Evolutionary conservation across 2,888 invertebrate genomes (phyloP), one percentile per base, ranked within the genome.

Genomic region (Eristalinus aeneus): DNA sequence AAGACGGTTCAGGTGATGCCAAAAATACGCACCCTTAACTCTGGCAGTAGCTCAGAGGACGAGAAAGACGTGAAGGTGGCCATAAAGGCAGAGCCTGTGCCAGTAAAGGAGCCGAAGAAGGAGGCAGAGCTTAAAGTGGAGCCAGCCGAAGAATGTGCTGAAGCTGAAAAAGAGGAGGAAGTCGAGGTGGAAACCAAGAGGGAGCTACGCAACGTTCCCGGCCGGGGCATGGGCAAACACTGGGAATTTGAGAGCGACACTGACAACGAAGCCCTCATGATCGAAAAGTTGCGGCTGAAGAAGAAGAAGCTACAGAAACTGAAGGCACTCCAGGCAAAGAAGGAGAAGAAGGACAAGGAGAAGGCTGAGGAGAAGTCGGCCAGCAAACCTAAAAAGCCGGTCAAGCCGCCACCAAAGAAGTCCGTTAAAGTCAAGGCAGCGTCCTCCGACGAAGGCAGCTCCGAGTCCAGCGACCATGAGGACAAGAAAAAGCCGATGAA

Each of bases 151-250:
- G 58, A 84, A 56, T 36, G 12, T 27, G 16, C 34, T 2, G 82
- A 73, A 11, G 23, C 56, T 0, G 87, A 87, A 68, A 89, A 89
- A 68, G 87, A 88, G 22, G 91, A 90, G 31, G 88, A 89, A 53
- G 88, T 89, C 0, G 89, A 89, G 23, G 89, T 89, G 10, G 90
- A 91, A 75, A 91, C 90, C 9, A 94, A 93, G 75, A 93, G 96
- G 89, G 94, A 94, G 80, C 90, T 96, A 89, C 93, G 97, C 36
- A 95, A 95, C 73, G 96, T 95, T 5, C 96, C 96, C 0, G 97
- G 97, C 0, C 93, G 97, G 75, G 97, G 96, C 65, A 94, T 95
- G 12, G 96, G 96, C 0, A 97, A 97, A 91, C 96, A 97, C 90
- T 97, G 97, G 96, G 97, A 97, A 89, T 96, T 96, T 91, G 95